Conservation (phyloP, 2,797 vertebrate species). For the Enteromius trimaculatus region DNA sequence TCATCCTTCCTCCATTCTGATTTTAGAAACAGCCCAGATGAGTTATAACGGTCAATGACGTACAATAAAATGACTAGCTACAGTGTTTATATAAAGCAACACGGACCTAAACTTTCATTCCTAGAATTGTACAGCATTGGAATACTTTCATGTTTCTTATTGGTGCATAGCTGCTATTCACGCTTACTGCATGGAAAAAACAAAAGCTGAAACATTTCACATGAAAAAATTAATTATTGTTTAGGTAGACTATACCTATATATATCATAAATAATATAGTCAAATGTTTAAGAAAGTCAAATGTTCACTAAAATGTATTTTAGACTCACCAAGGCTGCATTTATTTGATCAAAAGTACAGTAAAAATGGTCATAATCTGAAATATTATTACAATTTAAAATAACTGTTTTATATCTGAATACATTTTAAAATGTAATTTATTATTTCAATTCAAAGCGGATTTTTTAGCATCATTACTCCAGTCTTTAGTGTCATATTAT, state of each 20-base stretch:
- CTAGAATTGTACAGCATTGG: not conserved
- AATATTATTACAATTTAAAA: not conserved
- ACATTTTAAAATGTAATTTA: not conserved
- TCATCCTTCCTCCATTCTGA: not conserved
- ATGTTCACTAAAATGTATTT: not conserved
- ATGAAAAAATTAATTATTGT: not conserved
- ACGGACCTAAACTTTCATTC: not conserved
- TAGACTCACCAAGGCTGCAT: not conserved
- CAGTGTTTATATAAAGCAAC: not conserved
- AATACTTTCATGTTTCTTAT: not conserved
- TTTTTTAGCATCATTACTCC: not conserved
- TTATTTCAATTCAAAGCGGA: not conserved
- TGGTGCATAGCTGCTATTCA: not conserved
- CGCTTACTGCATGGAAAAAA: not conserved
- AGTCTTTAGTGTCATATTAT: not conserved
- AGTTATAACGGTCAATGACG: not conserved
- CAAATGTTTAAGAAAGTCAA: not conserved
- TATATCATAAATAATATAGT: not conserved
- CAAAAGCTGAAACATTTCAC: not conserved
- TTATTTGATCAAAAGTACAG: not conserved
- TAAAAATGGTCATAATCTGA: not conserved
- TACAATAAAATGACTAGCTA: not conserved
- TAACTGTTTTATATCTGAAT: not conserved
- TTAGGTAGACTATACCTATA: not conserved
- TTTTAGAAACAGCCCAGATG: not conserved